Percentiles rank a stretch among this genome's conserved stretches.
These are phyloP conservation scores for Salmo trutta DNA, from an alignment of 2,797 vertebrate species.

Conservation along the genomic window DNA sequence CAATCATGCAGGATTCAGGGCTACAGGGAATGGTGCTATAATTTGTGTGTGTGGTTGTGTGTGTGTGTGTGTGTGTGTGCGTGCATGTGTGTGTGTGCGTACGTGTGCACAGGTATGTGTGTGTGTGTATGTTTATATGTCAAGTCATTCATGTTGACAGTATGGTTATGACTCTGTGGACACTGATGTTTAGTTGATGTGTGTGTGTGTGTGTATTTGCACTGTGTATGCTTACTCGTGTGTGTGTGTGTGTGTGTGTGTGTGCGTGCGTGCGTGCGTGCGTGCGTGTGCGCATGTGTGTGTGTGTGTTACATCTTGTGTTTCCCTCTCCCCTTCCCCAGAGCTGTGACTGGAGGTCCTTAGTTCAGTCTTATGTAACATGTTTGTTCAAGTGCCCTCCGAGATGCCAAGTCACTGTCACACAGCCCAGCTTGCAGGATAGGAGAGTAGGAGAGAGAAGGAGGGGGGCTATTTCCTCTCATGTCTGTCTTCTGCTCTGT, in stretches of 20 bases:
- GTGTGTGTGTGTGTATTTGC: conserved; percentile 10
- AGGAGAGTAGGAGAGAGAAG: neutral
- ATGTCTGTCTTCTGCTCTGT: neutral
- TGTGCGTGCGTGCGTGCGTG: neutral
- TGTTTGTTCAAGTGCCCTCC: conserved; percentile 36
- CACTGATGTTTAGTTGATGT: conserved; percentile 4
- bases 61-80: conserved; percentile 17
- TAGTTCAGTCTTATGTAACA: conserved; percentile 10
- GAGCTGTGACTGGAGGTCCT: neutral
- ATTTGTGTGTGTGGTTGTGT: conserved; percentile 14
- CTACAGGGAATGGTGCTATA: conserved; percentile 20
- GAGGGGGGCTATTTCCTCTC: conserved; percentile 16
- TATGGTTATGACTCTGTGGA: conserved; percentile 20
- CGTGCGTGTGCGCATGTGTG: neutral
- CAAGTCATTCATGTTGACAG: conserved; percentile 27
- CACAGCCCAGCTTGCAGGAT: neutral
- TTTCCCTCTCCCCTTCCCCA: neutral
- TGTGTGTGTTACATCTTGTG: neutral
- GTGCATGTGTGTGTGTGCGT: conserved; percentile 2
- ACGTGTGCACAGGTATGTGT: neutral
- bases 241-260: neutral
- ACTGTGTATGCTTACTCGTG: neutral
- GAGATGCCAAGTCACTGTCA: conserved; percentile 23
- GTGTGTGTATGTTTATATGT: neutral
- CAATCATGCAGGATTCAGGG: conserved; percentile 31